Evolutionary conservation across 1,140 invertebrate genomes (phyloP), one percentile per base, ranked within the genome.

Genomic region (Drosophila sulfurigaster): DNA sequence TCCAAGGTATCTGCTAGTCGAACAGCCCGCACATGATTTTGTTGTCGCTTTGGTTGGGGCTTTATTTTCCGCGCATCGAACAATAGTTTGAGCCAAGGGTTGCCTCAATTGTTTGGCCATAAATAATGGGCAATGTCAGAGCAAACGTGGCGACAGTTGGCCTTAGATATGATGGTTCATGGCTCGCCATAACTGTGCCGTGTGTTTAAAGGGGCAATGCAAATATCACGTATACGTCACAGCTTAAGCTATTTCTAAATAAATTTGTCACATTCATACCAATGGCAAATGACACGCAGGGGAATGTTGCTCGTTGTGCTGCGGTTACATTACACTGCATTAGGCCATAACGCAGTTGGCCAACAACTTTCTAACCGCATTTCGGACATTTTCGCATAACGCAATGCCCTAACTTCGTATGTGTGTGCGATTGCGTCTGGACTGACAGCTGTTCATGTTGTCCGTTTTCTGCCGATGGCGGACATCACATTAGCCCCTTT

Each of bases 21-120:
- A n/a, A 5, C 30, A 6, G 11, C 0, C 8, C 20, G 1, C 25
- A 52, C 16, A 30, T 35, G 16, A n/a, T 54, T 41, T 51, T 65
- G 46, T 54, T 38, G 11, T 52, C 8, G 15, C 10, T 49, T 51
- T 46, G 46, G 64, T 6, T 38, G 25, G 54, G 25, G 54, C 67
- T 67, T 57, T 54, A 38, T 70, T 73, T 70, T 78, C 69, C 81
- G 81, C 69, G 59, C 80, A 72, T 78, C 67, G 81, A 81, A 88
- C 85, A 88, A 88, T 89, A 72, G 78, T 71, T 78, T 63, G 58
- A 72, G 45, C 59, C 60, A 43, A 38, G 66, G 28, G 62, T 43
- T 58, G 51, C 85, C 48, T 82, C 81, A 89, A 89, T 89, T 89
- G 78, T 85, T 85, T 89, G 86, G 65, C 71, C 69, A 85, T 89